Percentiles rank a stretch among this genome's conserved stretches.
phyloP scores from a whole-genome alignment of 2,113 vertebrate species.

The Emydura subglobosa region DNA sequence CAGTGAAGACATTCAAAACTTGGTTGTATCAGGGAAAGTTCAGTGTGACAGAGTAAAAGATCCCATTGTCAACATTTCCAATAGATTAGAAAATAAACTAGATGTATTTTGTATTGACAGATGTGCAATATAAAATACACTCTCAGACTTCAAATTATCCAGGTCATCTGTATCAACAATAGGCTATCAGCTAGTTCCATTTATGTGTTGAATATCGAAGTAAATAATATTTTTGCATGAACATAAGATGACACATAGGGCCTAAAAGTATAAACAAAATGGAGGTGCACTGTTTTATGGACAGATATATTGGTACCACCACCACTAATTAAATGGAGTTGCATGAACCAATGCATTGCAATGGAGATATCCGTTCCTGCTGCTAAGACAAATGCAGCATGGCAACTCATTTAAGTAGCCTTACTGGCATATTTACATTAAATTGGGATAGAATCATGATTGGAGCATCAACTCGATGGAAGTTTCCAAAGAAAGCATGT shows the following conservation, averaged over 20 bases:
- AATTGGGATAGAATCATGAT: too few relatives aligned
- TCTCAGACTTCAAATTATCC: background rate
- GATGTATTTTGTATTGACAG: background rate
- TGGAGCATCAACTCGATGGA: too few relatives aligned
- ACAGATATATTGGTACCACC: background rate
- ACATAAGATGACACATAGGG: background rate
- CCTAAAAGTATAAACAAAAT: background rate
- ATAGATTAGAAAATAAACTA: background rate
- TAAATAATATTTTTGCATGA: background rate
- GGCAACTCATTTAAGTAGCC: too few relatives aligned
- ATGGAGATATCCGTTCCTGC: background rate
- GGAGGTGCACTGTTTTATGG: background rate
- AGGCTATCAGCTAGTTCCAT: background rate
- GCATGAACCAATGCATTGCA: background rate
- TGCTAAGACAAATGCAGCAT: too few relatives aligned
- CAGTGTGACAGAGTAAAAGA: background rate
- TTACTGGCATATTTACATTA: too few relatives aligned
- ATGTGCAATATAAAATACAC: background rate
- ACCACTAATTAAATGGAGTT: background rate
- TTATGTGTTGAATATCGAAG: background rate
- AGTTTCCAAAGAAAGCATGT: too few relatives aligned
- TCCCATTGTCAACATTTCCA: constrained; percentile 15
- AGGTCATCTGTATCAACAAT: background rate
- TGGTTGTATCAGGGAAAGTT: background rate
- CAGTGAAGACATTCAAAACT: constrained; percentile 2